phyloP scores from a whole-genome alignment of 1,140 invertebrate species.

The Cydia splendana region DNA sequence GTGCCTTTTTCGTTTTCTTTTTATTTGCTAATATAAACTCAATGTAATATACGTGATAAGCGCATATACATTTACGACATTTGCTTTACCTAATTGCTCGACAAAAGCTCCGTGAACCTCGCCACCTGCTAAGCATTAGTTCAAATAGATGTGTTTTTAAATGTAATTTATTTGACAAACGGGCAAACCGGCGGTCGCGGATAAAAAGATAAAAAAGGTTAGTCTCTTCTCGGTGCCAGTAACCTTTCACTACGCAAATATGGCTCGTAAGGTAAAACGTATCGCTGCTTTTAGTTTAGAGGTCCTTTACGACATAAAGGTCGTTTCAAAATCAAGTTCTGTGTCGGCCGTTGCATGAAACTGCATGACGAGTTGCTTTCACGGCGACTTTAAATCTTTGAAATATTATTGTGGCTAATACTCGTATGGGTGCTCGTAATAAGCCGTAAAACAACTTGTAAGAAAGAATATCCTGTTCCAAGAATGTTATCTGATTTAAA shows the following conservation, averaged over 20 bases:
- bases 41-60: constrained; percentile 18
- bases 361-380: neutral
- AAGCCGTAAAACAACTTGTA: neutral
- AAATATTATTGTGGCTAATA: neutral
- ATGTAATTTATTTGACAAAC: constrained; percentile 17
- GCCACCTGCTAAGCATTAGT: neutral
- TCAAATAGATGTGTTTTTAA: constrained; percentile 1
- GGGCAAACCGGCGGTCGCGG: too few species aligned
- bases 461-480: neutral
- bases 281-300: constrained; percentile 26
- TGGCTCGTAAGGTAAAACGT: constrained; percentile 19
- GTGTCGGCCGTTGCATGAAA: neutral
- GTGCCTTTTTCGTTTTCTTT: constrained; percentile 27
- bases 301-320: constrained; percentile 17
- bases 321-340: constrained; percentile 14
- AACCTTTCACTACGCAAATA: constrained; percentile 30
- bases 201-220: constrained; percentile 11
- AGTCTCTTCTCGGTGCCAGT: neutral
- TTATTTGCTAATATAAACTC: constrained; percentile 27
- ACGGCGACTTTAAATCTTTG: neutral
- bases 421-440: neutral
- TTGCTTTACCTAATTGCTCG: constrained; percentile 8
- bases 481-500: neutral
- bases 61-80: neutral
- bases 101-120: neutral